Evolutionary conservation across 2,797 vertebrate genomes (phyloP), one percentile per base, ranked within the genome.

Genomic region (Melopsittacus undulatus): DNA sequence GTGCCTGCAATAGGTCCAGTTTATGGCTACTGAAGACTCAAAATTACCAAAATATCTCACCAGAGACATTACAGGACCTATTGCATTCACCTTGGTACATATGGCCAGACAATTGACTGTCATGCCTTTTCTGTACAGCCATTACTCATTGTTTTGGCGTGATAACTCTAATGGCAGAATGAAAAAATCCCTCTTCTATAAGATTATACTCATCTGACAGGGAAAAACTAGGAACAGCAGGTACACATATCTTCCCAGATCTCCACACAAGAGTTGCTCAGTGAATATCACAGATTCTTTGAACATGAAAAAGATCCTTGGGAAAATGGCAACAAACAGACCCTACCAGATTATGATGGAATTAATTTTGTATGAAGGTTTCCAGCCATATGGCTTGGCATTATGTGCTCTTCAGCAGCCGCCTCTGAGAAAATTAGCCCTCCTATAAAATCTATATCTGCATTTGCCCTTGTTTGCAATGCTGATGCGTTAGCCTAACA

Each of bases 1-100:
- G 93, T 77, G 89, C 92, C 83, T 72, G 86, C 77, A 89, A 48
- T 89, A 95, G 94, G 83, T 92, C 76, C 67, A 46, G 40, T 93
- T 95, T 94, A 93, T 21, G 61, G 85, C 32, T 84, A 79, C 51
- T 4, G 8, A 93, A 92, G 74, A 67, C 77, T 84, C 87, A 84
- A 81, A 88, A 68, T 64, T 81, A 90, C 45, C 74, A 51, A 83
- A 91, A 61, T 63, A 79, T 48, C 74, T 95, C 36, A 0, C n/a
- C 3, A 3, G 56, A 89, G 81, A 85, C 42, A 40, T 84, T 86
- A 80, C 34, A 89, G 52, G 59, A 87, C 52, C 75, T 89, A 79
- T 19, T 85, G 83, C 30, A 2, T 92, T 96, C 91, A 95, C 86
- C 88, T 93, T 92, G 75, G 52, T 75, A 74, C 13, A 64, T 15